Conservation (phyloP, 2,888 invertebrate species). For the Zeuzera pyrina region DNA sequence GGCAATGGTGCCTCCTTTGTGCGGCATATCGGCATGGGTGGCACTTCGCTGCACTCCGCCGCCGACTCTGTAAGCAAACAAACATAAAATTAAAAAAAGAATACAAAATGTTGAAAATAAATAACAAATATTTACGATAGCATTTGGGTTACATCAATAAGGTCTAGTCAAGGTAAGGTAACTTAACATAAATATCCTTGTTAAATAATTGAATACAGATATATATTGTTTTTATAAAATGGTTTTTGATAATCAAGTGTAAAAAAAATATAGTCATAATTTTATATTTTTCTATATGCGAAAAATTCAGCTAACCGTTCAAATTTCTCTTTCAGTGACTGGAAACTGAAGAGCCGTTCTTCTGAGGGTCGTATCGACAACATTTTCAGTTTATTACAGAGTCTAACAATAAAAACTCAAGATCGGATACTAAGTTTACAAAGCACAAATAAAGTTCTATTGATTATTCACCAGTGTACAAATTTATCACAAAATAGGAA, state of each 20-base stretch:
- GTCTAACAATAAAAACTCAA: too few species aligned
- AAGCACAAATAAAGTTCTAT: too few species aligned
- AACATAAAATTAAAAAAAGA: conserved; percentile 4
- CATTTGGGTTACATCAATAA: too few species aligned
- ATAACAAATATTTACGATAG: neutral
- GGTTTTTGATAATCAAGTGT: neutral
- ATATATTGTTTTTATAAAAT: neutral
- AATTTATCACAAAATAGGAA: too few species aligned
- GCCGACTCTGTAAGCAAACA: conserved; percentile 45
- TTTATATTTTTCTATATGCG: neutral
- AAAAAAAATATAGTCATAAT: neutral
- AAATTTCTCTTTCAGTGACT: conserved; percentile 55
- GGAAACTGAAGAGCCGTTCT: conserved; percentile 52
- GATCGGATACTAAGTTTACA: too few species aligned
- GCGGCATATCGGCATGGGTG: conserved; percentile 68
- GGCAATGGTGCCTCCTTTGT: conserved; percentile 70
- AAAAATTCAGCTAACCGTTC: conserved; percentile 46
- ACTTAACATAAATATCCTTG: too few species aligned
- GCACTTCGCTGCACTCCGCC: conserved; percentile 65
- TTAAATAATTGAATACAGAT: too few species aligned
- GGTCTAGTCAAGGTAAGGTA: too few species aligned
- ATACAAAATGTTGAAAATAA: neutral
- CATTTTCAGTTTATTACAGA: conserved; percentile 43
- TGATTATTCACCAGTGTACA: too few species aligned
- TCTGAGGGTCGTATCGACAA: conserved; percentile 42